These are phyloP conservation scores for Dipodomys stephensi DNA, from an alignment of 2,113 vertebrate species.

Conservation along the genomic window DNA sequence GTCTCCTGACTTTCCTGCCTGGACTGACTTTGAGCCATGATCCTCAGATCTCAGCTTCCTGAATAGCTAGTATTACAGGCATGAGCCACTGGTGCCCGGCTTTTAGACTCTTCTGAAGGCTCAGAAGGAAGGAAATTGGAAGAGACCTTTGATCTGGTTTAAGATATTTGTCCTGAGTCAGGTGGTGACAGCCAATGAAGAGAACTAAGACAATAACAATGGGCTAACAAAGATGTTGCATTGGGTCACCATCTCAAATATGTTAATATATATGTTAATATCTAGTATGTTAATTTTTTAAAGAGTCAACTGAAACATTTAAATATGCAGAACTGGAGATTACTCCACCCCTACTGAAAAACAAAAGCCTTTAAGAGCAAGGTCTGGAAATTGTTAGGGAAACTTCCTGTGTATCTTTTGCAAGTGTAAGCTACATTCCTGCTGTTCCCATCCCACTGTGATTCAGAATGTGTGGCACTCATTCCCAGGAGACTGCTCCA, in stretches of 20 bases:
- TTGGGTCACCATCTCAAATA: not conserved
- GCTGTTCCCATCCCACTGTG: not conserved
- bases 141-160: not conserved
- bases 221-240: not conserved
- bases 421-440: not conserved
- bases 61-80: too few relatives aligned
- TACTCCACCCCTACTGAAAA: not conserved
- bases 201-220: not conserved
- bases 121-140: not conserved
- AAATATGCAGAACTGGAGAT: not conserved
- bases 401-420: not conserved
- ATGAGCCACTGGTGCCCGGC: too few relatives aligned
- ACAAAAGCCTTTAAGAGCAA: not conserved
- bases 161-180: not conserved
- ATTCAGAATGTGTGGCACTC: not conserved
- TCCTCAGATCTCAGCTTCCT: too few relatives aligned
- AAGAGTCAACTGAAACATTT: too few relatives aligned
- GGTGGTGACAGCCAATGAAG: not conserved
- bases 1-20: too few relatives aligned
- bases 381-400: not conserved
- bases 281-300: too few relatives aligned
- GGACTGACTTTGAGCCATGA: too few relatives aligned
- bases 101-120: not conserved
- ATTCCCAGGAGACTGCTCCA: not conserved
- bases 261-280: not conserved